A percentile compares a stretch with the other conserved stretches of the same genome.
Evolutionary conservation across 2,797 vertebrate genomes (phyloP).

Genomic region (Tragopan temminckii): DNA sequence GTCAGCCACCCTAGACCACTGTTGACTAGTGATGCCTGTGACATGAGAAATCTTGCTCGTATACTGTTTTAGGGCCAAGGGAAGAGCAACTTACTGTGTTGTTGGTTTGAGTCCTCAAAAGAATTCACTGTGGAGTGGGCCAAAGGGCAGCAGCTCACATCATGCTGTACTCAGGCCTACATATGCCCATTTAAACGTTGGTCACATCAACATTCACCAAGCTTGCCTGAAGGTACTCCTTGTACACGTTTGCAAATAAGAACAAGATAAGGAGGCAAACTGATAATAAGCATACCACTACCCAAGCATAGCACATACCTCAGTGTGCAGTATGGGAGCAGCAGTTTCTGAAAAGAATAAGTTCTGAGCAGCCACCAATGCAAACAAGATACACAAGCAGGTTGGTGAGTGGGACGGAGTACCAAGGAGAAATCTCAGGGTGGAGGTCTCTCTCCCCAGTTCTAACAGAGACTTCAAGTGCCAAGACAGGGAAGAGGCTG

Average conservation of each 20-base stretch:
- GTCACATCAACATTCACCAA: not conserved
- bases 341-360: not conserved
- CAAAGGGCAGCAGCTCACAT: not conserved
- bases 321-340: rapidly evolving
- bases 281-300: not conserved
- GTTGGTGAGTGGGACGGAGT: not conserved
- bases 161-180: not conserved
- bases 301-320: not conserved
- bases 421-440: not conserved
- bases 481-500: not conserved
- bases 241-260: not conserved
- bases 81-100: not conserved
- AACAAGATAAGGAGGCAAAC: rapidly evolving
- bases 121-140: not conserved
- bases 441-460: not conserved
- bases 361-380: not conserved
- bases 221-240: not conserved
- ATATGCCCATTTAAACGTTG: not conserved
- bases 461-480: not conserved
- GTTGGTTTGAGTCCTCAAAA: not conserved
- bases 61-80: not conserved
- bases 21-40: not conserved
- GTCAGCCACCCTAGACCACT: not conserved
- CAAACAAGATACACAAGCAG: not conserved
- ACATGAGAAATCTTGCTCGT: not conserved